These are phyloP conservation scores for Nycticryphes semicollaris DNA, from an alignment of 2,113 vertebrate species.

Conservation along the genomic window DNA sequence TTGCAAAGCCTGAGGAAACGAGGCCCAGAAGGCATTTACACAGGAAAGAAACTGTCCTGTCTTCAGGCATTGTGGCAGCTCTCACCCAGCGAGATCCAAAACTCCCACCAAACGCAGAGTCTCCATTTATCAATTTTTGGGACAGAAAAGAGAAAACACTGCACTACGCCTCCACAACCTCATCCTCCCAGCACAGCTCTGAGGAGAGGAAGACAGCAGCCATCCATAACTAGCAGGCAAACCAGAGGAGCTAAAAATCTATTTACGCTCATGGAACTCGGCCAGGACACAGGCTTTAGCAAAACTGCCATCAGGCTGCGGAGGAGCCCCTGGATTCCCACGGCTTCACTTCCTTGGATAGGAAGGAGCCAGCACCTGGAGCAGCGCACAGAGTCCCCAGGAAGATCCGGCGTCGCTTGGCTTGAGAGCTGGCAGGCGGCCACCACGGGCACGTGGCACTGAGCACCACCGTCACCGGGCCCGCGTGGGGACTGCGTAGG, in stretches of 20 bases:
- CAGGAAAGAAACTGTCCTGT: neutral
- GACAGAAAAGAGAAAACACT: neutral
- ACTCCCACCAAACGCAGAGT: neutral
- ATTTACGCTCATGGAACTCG: neutral
- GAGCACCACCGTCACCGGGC: neutral
- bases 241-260: neutral
- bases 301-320: neutral
- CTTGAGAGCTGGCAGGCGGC: neutral
- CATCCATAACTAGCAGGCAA: neutral
- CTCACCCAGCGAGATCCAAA: neutral
- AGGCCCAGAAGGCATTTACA: neutral
- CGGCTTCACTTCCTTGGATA: neutral
- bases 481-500: fast-evolving
- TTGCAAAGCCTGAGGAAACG: neutral
- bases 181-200: neutral
- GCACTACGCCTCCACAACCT: neutral
- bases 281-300: neutral
- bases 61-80: neutral
- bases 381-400: neutral
- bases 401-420: neutral
- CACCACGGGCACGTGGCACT: neutral
- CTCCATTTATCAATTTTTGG: neutral
- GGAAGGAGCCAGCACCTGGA: neutral
- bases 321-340: neutral
- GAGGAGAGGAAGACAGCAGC: neutral